Evolutionary conservation across 30 jellyfish, hydroid and myxozoan species (phyloP), one percentile per base, ranked within the genome.

Genomic region (Aurelia sp.): DNA sequence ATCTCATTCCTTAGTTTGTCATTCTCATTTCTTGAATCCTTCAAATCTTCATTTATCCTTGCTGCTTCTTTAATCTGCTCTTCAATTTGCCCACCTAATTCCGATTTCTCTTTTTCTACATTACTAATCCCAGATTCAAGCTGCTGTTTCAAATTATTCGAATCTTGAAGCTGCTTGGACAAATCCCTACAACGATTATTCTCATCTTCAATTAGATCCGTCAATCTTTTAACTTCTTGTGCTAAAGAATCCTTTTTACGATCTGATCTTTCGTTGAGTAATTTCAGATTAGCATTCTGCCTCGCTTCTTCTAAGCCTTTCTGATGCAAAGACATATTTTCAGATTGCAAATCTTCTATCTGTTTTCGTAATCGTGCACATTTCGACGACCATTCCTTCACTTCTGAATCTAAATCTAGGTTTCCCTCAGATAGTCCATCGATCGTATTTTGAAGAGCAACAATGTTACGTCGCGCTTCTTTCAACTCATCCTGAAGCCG

Each of bases 401-500:
- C 89, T 53, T 88, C 96, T 55, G 89, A n/a, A 70, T 88, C 96
- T 33, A 88, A 47, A 78, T 88, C 96, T 12, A 70, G 84, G 33
- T 88, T 78, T 12, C 89, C 89, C 61, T 77, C 87, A 9, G 83
- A 60, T 52, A 88, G 60, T 59, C 89, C 88, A 41, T 88, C 96
- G 31, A 88, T 69, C 21, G 90, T 77, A 63, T 60, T 88, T 76
- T 88, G 90, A 21, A 88, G 90, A 10, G 83, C 64, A 8, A 84
- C 57, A 10, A 77, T 72, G 27, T 38, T 69, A 66, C 84, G 58
- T 58, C 87, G 50, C 8, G 80, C 33, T 22, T 88, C 91, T 33
- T 70, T 72, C 13, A 88, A 51, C 65, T 78, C 96, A 47, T 78
- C 91, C 27, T 74, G 89, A 27, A 88, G 51, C 41, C 86, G 89